Conservation (phyloP, 1,140 invertebrate genomes). For the Drosophila lacteicornis region DNA sequence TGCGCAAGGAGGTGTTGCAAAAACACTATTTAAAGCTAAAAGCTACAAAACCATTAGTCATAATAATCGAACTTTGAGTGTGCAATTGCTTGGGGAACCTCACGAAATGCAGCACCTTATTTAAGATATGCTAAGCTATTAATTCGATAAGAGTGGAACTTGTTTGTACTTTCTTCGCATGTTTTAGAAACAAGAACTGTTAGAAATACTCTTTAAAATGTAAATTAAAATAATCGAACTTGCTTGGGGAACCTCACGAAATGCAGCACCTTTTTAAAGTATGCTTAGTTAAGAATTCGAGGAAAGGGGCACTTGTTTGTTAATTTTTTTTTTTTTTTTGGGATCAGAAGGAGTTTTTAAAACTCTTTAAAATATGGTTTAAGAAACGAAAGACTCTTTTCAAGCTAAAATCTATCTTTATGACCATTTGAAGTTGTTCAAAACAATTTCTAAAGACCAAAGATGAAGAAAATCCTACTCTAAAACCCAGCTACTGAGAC, state of each 20-base stretch:
- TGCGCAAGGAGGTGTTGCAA: neutral
- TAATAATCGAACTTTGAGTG: neutral
- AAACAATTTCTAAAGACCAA: neutral
- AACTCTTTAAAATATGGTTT: neutral
- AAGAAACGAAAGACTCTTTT: neutral
- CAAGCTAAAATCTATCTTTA: too few species aligned
- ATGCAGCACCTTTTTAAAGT: too few species aligned
- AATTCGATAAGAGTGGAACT: neutral
- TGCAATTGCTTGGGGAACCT: neutral
- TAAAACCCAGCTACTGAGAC: neutral
- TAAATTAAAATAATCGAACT: too few species aligned
- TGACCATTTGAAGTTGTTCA: neutral
- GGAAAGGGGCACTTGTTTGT: neutral
- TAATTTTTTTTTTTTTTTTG: neutral
- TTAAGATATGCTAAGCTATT: neutral
- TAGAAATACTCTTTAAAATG: neutral
- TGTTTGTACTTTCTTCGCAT: neutral
- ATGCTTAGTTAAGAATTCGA: too few species aligned
- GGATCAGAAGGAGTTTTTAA: neutral
- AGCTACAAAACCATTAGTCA: constrained; percentile 6
- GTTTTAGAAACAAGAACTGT: neutral
- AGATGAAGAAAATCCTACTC: too few species aligned
- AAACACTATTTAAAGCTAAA: neutral
- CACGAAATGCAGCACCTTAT: neutral
- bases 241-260: too few species aligned